Percentiles rank a stretch among this genome's conserved stretches.
phyloP scores from a whole-genome alignment of 2,113 vertebrate genomes.

The Apus apus region DNA sequence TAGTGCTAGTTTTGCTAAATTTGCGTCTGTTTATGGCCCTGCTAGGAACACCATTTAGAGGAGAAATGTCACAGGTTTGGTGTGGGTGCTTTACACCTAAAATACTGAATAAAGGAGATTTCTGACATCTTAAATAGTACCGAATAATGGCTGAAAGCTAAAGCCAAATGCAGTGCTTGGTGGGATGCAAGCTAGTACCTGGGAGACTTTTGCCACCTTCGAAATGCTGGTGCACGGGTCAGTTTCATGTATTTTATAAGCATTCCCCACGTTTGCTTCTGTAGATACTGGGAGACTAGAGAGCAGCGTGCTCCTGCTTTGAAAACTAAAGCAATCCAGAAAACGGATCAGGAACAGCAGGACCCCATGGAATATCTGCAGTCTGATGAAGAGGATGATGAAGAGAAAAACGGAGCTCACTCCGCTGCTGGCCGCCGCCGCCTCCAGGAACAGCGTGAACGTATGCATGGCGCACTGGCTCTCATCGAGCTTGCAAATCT shows the following conservation, averaged over 20 bases:
- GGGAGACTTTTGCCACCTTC: background rate
- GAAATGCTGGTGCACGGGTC: accelerated
- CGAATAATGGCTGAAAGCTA: background rate
- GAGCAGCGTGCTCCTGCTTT: slow-evolving; percentile 86
- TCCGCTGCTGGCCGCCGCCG: slow-evolving; percentile 83
- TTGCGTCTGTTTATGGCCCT: background rate
- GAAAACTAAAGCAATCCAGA: slow-evolving; percentile 84
- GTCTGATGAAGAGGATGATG: slow-evolving; percentile 88
- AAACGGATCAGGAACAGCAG: slow-evolving; percentile 93
- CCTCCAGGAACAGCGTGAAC: slow-evolving; percentile 94
- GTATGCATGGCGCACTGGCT: slow-evolving; percentile 92
- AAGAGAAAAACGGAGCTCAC: slow-evolving; percentile 77
- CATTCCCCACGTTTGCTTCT: background rate
- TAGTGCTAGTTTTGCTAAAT: background rate
- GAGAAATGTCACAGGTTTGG: background rate
- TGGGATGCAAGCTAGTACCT: background rate
- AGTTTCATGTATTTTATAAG: background rate
- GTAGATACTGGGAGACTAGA: slow-evolving; percentile 92
- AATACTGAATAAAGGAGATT: background rate
- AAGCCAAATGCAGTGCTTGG: background rate
- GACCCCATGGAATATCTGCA: slow-evolving; percentile 93
- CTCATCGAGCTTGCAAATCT: slow-evolving; percentile 98
- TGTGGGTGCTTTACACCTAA: background rate
- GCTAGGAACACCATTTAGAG: background rate
- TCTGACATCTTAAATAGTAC: background rate